These are phyloP conservation scores for Hypocryptadius cinnamomeus DNA, from an alignment of 2,113 vertebrate species.

Conservation along the genomic window DNA sequence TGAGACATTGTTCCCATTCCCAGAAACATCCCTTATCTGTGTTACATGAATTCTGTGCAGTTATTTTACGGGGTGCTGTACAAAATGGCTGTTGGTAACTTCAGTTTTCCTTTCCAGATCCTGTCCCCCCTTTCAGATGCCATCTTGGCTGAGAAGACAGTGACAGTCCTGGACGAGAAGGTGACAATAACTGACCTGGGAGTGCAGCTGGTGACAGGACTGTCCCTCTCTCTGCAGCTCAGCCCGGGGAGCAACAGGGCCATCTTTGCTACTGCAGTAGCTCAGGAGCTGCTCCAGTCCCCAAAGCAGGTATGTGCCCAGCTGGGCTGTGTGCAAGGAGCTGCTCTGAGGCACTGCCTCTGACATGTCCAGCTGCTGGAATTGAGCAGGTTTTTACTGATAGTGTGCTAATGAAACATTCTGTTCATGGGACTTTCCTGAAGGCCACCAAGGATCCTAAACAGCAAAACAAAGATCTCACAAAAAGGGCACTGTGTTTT, in stretches of 20 bases:
- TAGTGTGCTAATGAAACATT: not conserved
- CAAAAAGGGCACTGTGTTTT: not conserved
- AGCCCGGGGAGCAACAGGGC: conserved; percentile 87
- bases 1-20: not conserved
- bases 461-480: not conserved
- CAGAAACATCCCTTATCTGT: not conserved
- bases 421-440: not conserved
- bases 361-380: not conserved
- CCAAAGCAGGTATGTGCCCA: conserved; percentile 77
- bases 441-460: not conserved
- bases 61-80: fast-evolving
- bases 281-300: conserved; percentile 80
- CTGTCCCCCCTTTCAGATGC: conserved; percentile 86
- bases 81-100: not conserved
- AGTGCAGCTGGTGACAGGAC: conserved; percentile 83
- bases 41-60: not conserved
- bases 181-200: conserved; percentile 88
- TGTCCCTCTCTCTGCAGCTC: conserved; percentile 87
- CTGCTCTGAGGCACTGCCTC: not conserved
- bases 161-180: conserved; percentile 88
- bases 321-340: not conserved
- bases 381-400: not conserved
- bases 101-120: conserved; percentile 67
- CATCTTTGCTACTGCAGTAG: conserved; percentile 80
- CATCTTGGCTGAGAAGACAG: conserved; percentile 85